These are phyloP conservation scores for Pelobates fuscus DNA, from an alignment of 2,113 vertebrate species.

Conservation along the genomic window DNA sequence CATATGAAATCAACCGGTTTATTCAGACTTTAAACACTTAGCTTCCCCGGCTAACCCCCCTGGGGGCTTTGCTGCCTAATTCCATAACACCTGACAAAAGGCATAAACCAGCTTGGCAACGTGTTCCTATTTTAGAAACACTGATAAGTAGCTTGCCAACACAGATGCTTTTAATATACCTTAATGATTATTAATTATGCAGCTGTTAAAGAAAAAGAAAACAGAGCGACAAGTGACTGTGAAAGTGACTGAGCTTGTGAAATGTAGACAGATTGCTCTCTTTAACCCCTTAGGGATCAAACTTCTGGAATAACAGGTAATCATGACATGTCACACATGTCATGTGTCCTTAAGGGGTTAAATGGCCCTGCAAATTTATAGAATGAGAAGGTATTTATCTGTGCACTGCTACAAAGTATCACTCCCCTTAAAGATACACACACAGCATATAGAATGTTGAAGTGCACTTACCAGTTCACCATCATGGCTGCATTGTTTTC, in stretches of 20 bases:
- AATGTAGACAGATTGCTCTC: too few species aligned
- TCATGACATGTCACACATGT: too few species aligned
- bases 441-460: slow-evolving; percentile 41
- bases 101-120: background rate
- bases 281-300: too few species aligned
- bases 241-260: too few species aligned
- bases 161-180: accelerated
- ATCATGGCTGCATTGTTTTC: slow-evolving; percentile 89
- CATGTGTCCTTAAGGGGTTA: too few species aligned
- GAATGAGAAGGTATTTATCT: too few species aligned
- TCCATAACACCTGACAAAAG: background rate
- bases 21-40: background rate
- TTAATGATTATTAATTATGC: slow-evolving; percentile 22
- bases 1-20: background rate
- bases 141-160: slow-evolving; percentile 10
- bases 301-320: too few species aligned
- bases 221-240: too few species aligned
- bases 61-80: background rate
- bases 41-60: background rate
- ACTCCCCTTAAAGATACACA: background rate
- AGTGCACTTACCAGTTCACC: slow-evolving; percentile 92
- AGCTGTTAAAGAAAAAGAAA: background rate
- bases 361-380: too few species aligned
- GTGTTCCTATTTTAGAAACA: background rate
- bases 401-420: too few species aligned